phyloP scores from a whole-genome alignment of 2,888 invertebrate genomes.

The Apocheima hispidaria region DNA sequence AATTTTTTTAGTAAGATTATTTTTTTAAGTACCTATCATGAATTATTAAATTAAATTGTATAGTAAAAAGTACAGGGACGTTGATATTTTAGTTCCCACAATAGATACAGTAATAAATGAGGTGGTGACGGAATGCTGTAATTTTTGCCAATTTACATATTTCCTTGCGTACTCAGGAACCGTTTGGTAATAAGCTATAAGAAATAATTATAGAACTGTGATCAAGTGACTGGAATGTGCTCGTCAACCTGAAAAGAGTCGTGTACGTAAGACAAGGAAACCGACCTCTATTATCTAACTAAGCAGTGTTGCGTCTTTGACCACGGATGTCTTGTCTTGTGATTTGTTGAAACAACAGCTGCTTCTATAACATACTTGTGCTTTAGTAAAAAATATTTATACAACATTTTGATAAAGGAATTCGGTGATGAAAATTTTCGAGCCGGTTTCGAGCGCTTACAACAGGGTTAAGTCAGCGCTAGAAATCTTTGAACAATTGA shows the following conservation, averaged over 20 bases:
- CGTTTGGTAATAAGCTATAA: slow-evolving; percentile 50
- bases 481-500: slow-evolving; percentile 50
- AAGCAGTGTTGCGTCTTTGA: slow-evolving; percentile 38
- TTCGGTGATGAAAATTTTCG: slow-evolving; percentile 32
- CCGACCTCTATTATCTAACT: slow-evolving; percentile 71
- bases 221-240: slow-evolving; percentile 51
- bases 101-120: background rate
- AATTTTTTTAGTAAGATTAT: slow-evolving; percentile 20
- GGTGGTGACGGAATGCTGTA: slow-evolving; percentile 17
- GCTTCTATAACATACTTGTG: background rate
- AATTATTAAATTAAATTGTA: background rate
- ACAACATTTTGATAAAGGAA: background rate
- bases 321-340: slow-evolving; percentile 7
- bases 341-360: background rate
- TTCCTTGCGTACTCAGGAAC: slow-evolving; percentile 56
- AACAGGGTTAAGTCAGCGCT: slow-evolving; percentile 44
- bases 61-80: slow-evolving; percentile 16
- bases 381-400: background rate
- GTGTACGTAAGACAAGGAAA: slow-evolving; percentile 75
- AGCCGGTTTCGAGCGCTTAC: slow-evolving; percentile 42
- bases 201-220: slow-evolving; percentile 54
- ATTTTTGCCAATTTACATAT: slow-evolving; percentile 47
- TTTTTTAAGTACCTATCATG: background rate
- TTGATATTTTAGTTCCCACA: slow-evolving; percentile 29
- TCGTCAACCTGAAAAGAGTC: slow-evolving; percentile 43